Evolutionary conservation across 2,113 vertebrate species (phyloP).

Genomic region (Porphyrio hochstetteri): DNA sequence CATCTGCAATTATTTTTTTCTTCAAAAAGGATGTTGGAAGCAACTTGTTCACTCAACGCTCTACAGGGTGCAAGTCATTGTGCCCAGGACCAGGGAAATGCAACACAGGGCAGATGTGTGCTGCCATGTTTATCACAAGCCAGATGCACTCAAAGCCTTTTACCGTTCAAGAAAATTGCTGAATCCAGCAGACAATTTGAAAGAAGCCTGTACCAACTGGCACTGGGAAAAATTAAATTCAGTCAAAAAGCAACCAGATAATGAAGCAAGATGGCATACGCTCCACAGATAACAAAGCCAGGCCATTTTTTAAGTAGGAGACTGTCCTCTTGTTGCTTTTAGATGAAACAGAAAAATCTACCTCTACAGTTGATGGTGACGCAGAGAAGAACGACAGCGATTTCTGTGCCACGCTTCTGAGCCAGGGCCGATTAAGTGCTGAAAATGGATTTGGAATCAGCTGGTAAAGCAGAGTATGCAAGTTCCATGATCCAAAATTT

Average conservation of each 20-base stretch:
- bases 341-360: background rate
- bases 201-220: background rate
- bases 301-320: background rate
- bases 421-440: background rate
- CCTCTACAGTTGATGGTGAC: background rate
- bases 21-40: background rate
- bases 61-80: background rate
- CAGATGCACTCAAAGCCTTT: background rate
- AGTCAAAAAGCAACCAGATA: background rate
- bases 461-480: background rate
- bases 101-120: background rate
- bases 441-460: conserved; percentile 34
- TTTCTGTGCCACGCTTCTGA: background rate
- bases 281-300: background rate
- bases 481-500: background rate
- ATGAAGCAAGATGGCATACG: background rate
- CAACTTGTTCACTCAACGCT: fast-evolving
- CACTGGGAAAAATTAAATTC: background rate
- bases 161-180: background rate
- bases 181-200: background rate
- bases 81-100: background rate
- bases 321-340: background rate
- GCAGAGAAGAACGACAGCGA: background rate
- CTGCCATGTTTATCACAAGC: background rate
- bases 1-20: fast-evolving